Conservation (phyloP, 2,113 vertebrate species). For the Mellivora capensis region DNA sequence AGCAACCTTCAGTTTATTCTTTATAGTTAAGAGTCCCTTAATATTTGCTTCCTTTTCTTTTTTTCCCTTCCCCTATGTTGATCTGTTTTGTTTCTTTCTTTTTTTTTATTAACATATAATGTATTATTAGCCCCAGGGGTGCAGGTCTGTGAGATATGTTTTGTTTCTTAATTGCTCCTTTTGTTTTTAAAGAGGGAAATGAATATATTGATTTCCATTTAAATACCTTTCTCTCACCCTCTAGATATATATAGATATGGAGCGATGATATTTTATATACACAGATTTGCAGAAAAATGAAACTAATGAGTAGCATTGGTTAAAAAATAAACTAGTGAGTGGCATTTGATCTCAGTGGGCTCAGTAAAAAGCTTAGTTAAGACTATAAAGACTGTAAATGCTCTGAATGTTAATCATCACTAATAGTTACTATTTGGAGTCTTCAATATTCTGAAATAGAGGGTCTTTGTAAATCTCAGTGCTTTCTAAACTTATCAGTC, state of each 20-base stretch:
- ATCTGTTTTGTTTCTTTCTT: not conserved
- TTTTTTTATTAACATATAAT: too few species aligned
- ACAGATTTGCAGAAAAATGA: not conserved
- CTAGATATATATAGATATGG: not conserved
- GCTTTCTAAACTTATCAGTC: not conserved
- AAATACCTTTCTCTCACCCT: not conserved
- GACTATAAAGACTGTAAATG: not conserved
- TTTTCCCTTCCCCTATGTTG: not conserved
- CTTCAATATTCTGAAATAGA: not conserved
- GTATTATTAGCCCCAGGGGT: too few species aligned
- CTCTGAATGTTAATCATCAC: not conserved
- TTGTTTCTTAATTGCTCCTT: not conserved
- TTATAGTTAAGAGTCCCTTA: not conserved
- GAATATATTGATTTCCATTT: not conserved
- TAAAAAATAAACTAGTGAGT: not conserved
- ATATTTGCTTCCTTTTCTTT: not conserved
- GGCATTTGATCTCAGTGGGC: not conserved
- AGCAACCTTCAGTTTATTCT: not conserved
- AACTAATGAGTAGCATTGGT: not conserved
- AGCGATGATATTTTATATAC: not conserved
- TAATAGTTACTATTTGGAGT: not conserved
- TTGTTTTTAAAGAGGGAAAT: not conserved
- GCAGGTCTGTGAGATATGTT: not conserved
- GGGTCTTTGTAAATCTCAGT: not conserved
- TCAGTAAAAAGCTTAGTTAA: not conserved